These are phyloP conservation scores for Apamea anceps DNA, from an alignment of 2,888 invertebrate genomes.

Conservation along the genomic window DNA sequence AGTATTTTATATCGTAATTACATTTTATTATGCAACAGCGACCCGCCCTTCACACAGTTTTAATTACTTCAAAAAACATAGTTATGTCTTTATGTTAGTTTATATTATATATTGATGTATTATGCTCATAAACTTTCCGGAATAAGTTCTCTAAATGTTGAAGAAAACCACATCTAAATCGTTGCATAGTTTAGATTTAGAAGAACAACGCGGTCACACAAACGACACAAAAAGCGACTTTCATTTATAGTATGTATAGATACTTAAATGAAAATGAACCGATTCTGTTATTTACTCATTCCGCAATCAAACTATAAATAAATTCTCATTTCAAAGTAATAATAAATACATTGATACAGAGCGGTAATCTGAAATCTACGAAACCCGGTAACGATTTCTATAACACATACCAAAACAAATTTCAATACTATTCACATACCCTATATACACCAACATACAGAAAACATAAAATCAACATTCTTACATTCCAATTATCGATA, in stretches of 20 bases:
- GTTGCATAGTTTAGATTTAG: not conserved
- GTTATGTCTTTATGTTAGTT: not conserved
- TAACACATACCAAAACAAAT: constrained; percentile 47
- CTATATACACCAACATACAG: constrained; percentile 52
- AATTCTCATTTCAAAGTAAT: constrained; percentile 16
- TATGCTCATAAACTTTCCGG: not conserved
- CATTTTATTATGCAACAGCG: constrained; percentile 6
- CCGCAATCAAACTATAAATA: constrained; percentile 23
- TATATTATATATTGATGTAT: not conserved
- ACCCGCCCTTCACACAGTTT: not conserved
- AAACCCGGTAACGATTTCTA: constrained; percentile 35
- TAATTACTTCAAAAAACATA: too few species aligned
- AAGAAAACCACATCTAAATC: too few species aligned
- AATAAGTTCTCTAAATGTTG: too few species aligned
- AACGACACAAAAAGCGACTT: not conserved
- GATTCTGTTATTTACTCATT: constrained; percentile 3
- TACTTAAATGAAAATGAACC: constrained; percentile 19
- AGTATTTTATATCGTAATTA: not conserved
- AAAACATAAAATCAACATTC: constrained; percentile 62
- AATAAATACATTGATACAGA: constrained; percentile 10
- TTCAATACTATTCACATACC: constrained; percentile 48
- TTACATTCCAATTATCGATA: constrained; percentile 60
- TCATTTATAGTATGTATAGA: not conserved
- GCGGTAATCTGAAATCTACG: constrained; percentile 44
- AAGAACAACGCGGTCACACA: not conserved